Evolutionary conservation across 2,113 vertebrate species (phyloP).

Genomic region (Leucopsar rothschildi): DNA sequence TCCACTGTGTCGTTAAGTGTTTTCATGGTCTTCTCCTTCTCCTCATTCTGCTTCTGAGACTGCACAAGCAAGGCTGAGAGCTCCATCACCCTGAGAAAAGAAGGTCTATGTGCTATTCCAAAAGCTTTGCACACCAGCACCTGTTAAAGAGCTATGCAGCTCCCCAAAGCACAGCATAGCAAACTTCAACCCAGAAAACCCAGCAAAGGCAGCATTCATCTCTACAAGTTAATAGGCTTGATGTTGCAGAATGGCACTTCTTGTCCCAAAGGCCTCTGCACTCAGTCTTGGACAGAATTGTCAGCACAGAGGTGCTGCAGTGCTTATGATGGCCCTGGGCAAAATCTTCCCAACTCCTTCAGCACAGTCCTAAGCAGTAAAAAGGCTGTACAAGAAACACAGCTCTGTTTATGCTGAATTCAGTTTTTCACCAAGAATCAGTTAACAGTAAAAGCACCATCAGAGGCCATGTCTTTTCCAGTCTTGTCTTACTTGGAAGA

Average conservation of each 20-base stretch:
- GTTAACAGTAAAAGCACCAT: neutral
- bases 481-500: neutral
- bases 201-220: neutral
- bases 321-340: neutral
- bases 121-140: neutral
- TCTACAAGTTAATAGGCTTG: neutral
- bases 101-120: conserved; percentile 3
- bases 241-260: neutral
- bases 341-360: neutral
- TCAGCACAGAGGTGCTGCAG: neutral
- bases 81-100: conserved; percentile 74
- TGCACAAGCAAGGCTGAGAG: conserved; percentile 73
- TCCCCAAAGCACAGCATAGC: neutral
- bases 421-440: neutral
- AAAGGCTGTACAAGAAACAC: neutral
- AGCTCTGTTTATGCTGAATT: neutral
- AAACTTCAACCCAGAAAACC: neutral
- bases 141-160: neutral
- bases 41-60: conserved; percentile 73
- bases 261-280: neutral
- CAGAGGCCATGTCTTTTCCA: neutral
- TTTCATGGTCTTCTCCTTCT: conserved; percentile 73
- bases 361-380: neutral
- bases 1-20: conserved; percentile 65
- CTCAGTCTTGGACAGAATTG: neutral